Percentiles rank a stretch among this genome's conserved stretches.
Conservation (phyloP, 2,888 invertebrate genomes). For the Thysanoteuthis rhombus region DNA sequence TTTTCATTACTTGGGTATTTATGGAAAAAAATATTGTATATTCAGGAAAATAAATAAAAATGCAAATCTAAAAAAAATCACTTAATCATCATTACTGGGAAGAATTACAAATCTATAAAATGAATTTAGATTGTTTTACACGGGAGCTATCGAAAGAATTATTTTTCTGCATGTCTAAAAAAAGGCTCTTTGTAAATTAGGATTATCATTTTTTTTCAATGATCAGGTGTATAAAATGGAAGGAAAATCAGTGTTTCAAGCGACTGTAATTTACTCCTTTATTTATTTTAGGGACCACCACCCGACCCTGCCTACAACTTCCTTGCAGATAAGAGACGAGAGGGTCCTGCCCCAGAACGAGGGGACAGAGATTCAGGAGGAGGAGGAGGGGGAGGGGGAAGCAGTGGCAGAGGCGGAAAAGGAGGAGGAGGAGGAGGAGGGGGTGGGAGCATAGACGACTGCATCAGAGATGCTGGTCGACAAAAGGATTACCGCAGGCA, state of each 20-base stretch:
- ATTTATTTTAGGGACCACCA: constrained; percentile 57
- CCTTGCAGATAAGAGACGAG: constrained; percentile 59
- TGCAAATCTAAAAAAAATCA: too few species aligned
- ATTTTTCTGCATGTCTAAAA: too few species aligned
- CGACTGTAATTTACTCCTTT: too few species aligned
- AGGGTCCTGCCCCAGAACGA: constrained; percentile 41
- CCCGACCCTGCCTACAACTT: constrained; percentile 64
- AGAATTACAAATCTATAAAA: too few species aligned
- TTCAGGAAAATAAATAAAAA: too few species aligned
- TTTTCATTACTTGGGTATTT: too few species aligned
- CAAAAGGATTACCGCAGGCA: constrained; percentile 48
- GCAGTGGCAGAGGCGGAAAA: constrained; percentile 35
- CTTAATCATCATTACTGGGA: too few species aligned
- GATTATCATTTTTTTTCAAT: neutral
- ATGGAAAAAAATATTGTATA: too few species aligned
- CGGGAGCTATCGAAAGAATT: too few species aligned
- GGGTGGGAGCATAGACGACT: constrained; percentile 26
- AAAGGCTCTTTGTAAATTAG: too few species aligned
- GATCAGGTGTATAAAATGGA: neutral
- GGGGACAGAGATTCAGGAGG: constrained; percentile 36
- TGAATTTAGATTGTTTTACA: too few species aligned
- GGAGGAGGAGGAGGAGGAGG: constrained; percentile 27
- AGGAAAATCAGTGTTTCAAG: neutral
- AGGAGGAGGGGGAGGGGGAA: constrained; percentile 38
- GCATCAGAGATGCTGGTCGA: constrained; percentile 32